Evolutionary conservation across 2,113 vertebrate species (phyloP), one percentile per base, ranked within the genome.

Genomic region (Macroglossus sobrinus): DNA sequence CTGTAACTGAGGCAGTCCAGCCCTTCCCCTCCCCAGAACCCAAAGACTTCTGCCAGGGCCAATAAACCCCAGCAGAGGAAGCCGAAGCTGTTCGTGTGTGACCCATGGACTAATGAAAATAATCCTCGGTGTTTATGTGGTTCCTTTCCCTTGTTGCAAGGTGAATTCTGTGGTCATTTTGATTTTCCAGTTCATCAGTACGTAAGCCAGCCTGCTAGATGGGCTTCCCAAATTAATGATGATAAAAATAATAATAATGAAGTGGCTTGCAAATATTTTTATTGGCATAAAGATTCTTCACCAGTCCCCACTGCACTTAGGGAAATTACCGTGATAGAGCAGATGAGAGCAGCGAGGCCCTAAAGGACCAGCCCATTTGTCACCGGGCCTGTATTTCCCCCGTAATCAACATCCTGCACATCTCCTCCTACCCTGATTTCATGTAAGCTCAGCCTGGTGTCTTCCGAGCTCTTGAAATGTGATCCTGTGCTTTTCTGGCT

Each of bases 1-100:
- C 96, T 93, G 80, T 97, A 98, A 98, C 97, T 84, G 97, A 98
- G 95, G 97, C 95, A 84, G 94, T 63, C 96, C 61, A n/a, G 92
- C 95, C 50, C 71, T 24, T 88, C 95, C 75, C 43, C 93, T 28
- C 92, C 89, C 88, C 93, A 91, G 97, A 97, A 96, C 78, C 71
- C 95, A 28, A 47, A 72, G 94, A 68, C 97, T 68, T 16, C 75
- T 55, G 75, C 89, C 94, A 95, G 96, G 96, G 87, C 97, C 92
- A 96, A 68, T 80, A 97, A 97, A 61, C 61, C 61, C 78, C 86
- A 53, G 81, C 15, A 3, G 93, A 66, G 64, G 97, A 95, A 96
- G 90, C 89, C 57, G 97, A 95, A 96, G 90, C 89, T 61, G 88
- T 57, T 97, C 94, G 57, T 40, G 87, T 0, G 0, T 98, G 97